Base-by-base conservation (phyloP, 2,113 vertebrate genomes). In the Gila orcuttii region DNA sequence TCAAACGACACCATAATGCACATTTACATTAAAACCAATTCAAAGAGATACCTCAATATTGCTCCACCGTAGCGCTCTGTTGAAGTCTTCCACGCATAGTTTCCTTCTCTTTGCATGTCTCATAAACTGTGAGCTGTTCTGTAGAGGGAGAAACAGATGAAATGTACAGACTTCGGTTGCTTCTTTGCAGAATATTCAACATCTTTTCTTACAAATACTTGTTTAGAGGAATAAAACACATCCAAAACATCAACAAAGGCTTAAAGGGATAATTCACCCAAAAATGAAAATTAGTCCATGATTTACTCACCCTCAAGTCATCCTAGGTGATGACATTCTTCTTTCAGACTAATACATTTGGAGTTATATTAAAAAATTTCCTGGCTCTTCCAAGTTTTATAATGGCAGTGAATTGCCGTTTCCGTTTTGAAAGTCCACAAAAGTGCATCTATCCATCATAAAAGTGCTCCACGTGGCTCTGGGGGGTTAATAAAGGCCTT, bases 81-180 rank as follows among this genome's bases (percentile, higher is more conserved):
- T 98, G 60, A 98, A 97, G 84, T 98, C 97, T 85, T 98, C 97
- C 10, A 97, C 96, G 0, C 95, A 97, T 86, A 98, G 94, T 88
- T 96, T 97, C 77, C 96, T 92, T 31, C 97, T 94, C 83, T 95
- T 96, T 21, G 96, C 96, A 1, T 98, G 97, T 59, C 96, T 96
- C 96, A 98, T 96, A 85, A 97, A 97, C 89, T 98, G 97, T n/a
- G 97, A 96, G 82, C 97, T 96, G 86, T 96, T 97, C 97, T 98
- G 90, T 85, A 23, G 23, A n/a, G 31, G 21, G 7, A 10, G 1
- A 21, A 36, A 52, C 0, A 36, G 17, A n/a, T 33, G 12, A 39
- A 42, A 57, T 15, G 11, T 21, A 17, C 12, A 60, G 4, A 21
- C 0, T 19, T 80, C 3, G 10, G 10, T 21, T 57, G 71, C 39